A percentile compares a stretch with the other conserved stretches of the same genome.
Conservation (phyloP, 2,888 invertebrate species). For the Tineola bisselliella region DNA sequence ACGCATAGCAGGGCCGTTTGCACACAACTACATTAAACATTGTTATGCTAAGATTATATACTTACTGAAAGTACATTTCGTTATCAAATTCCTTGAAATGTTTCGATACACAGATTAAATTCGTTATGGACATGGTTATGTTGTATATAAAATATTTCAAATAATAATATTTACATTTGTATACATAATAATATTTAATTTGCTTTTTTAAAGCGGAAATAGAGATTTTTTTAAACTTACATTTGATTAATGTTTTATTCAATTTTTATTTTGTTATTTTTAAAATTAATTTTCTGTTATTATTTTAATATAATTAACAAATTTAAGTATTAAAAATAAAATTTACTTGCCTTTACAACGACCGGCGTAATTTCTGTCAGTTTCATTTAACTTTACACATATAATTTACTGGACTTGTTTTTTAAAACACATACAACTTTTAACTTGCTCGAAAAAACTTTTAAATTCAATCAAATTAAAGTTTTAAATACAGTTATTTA, state of each 20-base stretch:
- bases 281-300: too few relatives aligned
- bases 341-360: background rate
- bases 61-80: background rate
- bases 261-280: too few relatives aligned
- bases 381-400: background rate
- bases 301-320: too few relatives aligned
- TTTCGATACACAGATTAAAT: background rate
- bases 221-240: too few relatives aligned
- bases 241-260: too few relatives aligned
- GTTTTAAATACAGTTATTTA: background rate
- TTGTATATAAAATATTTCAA: too few relatives aligned
- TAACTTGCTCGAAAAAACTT: background rate
- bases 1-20: background rate
- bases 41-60: background rate
- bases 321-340: too few relatives aligned
- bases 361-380: background rate
- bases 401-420: background rate
- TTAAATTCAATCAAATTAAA: background rate
- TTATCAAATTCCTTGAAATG: conserved; percentile 1
- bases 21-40: background rate
- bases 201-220: too few relatives aligned
- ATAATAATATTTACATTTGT: too few relatives aligned
- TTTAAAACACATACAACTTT: background rate
- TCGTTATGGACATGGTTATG: background rate
- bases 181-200: too few relatives aligned